These are phyloP conservation scores for Strigamia transsilvanica DNA, from an alignment of 2,888 invertebrate species.

Conservation along the genomic window DNA sequence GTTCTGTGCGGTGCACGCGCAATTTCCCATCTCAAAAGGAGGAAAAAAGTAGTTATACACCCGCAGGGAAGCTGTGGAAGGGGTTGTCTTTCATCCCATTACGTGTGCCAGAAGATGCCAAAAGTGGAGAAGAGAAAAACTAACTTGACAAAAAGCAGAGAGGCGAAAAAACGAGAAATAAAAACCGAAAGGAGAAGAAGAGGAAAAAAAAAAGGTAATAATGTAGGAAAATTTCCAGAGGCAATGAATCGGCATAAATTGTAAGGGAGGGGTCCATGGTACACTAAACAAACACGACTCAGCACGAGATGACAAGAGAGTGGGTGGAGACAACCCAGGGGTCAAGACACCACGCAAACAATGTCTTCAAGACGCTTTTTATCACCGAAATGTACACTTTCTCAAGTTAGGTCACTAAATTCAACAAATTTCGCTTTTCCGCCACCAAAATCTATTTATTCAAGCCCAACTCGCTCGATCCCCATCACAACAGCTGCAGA, in stretches of 20 bases:
- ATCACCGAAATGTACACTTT: background rate
- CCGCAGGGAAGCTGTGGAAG: slow-evolving; percentile 5
- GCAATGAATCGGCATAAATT: slow-evolving; percentile 49
- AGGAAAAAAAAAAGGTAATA: background rate
- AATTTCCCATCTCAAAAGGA: slow-evolving; percentile 29
- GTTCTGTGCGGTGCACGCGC: slow-evolving; percentile 33
- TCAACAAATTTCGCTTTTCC: background rate
- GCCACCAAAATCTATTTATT: background rate
- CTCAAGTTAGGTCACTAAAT: background rate
- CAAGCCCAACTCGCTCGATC: background rate
- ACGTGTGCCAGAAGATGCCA: slow-evolving; percentile 41
- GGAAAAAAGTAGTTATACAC: slow-evolving; percentile 30
- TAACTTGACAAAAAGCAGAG: slow-evolving; percentile 42
- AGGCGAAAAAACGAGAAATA: background rate
- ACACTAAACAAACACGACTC: slow-evolving; percentile 33
- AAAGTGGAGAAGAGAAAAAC: slow-evolving; percentile 12
- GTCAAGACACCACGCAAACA: background rate
- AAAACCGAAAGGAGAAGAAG: background rate
- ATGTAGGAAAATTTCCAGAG: slow-evolving; percentile 33
- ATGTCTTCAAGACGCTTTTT: background rate
- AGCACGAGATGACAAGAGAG: slow-evolving; percentile 44
- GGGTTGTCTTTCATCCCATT: slow-evolving; percentile 37
- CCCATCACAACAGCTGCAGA: slow-evolving; percentile 11
- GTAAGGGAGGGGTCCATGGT: slow-evolving; percentile 15
- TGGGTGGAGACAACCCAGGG: slow-evolving; percentile 39